These are phyloP conservation scores for Symphodus melops DNA, from an alignment of 2,113 vertebrate species.

Conservation along the genomic window DNA sequence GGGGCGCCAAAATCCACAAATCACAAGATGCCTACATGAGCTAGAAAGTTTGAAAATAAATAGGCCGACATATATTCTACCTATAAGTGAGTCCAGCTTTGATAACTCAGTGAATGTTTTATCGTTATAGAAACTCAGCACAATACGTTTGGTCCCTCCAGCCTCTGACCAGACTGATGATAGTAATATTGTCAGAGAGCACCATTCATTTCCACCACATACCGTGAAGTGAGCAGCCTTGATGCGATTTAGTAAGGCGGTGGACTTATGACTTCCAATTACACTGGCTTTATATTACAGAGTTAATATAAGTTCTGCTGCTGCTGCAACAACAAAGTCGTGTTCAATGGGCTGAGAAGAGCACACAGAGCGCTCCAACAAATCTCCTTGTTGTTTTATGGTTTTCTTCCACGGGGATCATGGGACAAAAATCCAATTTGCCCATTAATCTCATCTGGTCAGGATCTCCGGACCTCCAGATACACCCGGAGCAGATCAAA, in stretches of 20 bases:
- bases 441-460: constrained; percentile 75
- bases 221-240: neutral
- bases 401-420: constrained; percentile 73
- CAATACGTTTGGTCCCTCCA: neutral
- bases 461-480: constrained; percentile 60
- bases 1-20: too few relatives aligned
- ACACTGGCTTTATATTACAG: constrained; percentile 32
- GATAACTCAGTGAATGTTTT: too few relatives aligned
- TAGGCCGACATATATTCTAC: too few relatives aligned
- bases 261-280: constrained; percentile 34
- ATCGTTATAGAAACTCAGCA: too few relatives aligned
- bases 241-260: constrained; percentile 14
- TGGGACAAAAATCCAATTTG: constrained; percentile 71
- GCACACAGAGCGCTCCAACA: constrained; percentile 10
- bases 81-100: too few relatives aligned
- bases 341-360: constrained; percentile 34
- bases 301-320: constrained; percentile 16
- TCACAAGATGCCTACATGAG: too few relatives aligned
- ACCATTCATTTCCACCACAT: too few relatives aligned
- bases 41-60: too few relatives aligned
- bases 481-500: constrained; percentile 78
- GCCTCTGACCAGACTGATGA: neutral
- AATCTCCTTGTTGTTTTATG: constrained; percentile 59
- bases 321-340: constrained; percentile 43
- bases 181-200: neutral